Conservation (phyloP, 1,140 invertebrate species). For the Zaprionus capensis region DNA sequence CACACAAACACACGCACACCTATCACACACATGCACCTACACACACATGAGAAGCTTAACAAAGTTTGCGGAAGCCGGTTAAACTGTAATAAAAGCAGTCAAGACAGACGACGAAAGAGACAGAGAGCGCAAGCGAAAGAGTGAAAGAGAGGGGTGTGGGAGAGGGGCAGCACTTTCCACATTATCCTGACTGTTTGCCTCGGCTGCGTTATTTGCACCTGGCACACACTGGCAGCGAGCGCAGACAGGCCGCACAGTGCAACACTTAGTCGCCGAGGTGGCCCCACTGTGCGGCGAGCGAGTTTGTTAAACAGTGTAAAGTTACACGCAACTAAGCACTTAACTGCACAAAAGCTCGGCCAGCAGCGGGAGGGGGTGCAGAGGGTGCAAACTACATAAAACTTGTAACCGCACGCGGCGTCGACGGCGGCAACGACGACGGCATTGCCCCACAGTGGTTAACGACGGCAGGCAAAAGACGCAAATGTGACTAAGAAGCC, state of each 20-base stretch:
- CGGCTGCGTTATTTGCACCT: constrained; percentile 56
- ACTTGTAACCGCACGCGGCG: constrained; percentile 56
- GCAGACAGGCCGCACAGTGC: constrained; percentile 17
- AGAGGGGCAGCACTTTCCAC: constrained; percentile 11
- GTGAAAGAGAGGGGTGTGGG: constrained; percentile 1
- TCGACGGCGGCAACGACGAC: constrained; percentile 3
- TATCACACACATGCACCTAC: constrained; percentile 5
- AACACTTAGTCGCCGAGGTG: constrained; percentile 44
- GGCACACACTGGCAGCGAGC: constrained; percentile 39
- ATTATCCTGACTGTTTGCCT: constrained; percentile 45
- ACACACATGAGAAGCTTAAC: constrained; percentile 15
- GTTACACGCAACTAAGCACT: constrained; percentile 81
- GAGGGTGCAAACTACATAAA: constrained; percentile 25
- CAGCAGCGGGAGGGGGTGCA: constrained; percentile 1
- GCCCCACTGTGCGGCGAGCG: constrained; percentile 43
- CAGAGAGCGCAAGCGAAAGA: not conserved
- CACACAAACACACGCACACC: constrained; percentile 18
- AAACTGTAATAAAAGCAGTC: constrained; percentile 48
- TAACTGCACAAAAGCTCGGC: constrained; percentile 74
- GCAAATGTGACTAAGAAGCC: not conserved
- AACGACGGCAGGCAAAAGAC: not conserved
- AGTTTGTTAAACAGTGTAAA: constrained; percentile 81
- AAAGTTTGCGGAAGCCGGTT: constrained; percentile 37
- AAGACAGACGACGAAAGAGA: constrained; percentile 1
- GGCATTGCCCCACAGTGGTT: constrained; percentile 2